phyloP scores from a whole-genome alignment of 2,797 vertebrate genomes.

The Poeciliopsis gracilis region DNA sequence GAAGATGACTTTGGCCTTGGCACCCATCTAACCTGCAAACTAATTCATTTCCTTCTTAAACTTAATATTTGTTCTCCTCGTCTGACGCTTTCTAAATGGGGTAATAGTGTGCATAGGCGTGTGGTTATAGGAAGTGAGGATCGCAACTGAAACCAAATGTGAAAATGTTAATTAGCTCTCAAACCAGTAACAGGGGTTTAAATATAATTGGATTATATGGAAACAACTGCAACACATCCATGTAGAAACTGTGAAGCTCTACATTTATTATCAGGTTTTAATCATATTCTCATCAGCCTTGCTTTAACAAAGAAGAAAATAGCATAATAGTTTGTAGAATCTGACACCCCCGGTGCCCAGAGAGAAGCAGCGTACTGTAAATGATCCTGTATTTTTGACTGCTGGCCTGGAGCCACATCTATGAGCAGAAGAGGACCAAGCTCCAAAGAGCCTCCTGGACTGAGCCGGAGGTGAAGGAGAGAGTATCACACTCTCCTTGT shows the following conservation, averaged over 20 bases:
- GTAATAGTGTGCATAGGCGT: constrained; percentile 51
- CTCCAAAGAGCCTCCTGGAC: constrained; percentile 92
- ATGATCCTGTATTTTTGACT: constrained; percentile 83
- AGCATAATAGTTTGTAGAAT: constrained; percentile 44
- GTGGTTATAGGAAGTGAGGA: constrained; percentile 44
- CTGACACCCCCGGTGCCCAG: constrained; percentile 50
- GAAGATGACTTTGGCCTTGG: constrained; percentile 67
- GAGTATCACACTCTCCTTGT: constrained; percentile 99
- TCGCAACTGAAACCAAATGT: constrained; percentile 36
- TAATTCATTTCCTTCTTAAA: constrained; percentile 67
- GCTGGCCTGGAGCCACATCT: constrained; percentile 92
- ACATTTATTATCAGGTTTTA: constrained; percentile 24
- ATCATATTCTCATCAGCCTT: constrained; percentile 20
- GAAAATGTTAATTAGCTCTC: constrained; percentile 62
- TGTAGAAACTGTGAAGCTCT: constrained; percentile 21
- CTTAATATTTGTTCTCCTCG: constrained; percentile 63
- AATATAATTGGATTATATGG: constrained; percentile 58
- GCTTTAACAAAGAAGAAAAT: constrained; percentile 32
- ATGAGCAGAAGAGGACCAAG: constrained; percentile 88
- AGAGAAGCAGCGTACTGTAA: constrained; percentile 61
- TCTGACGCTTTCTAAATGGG: constrained; percentile 46
- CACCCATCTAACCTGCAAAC: constrained; percentile 65
- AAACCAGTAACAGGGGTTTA: constrained; percentile 44
- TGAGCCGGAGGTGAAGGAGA: constrained; percentile 99
- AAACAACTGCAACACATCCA: constrained; percentile 26